Evolutionary conservation across 2,113 vertebrate species (phyloP).

Genomic region (Gymnogyps californianus): DNA sequence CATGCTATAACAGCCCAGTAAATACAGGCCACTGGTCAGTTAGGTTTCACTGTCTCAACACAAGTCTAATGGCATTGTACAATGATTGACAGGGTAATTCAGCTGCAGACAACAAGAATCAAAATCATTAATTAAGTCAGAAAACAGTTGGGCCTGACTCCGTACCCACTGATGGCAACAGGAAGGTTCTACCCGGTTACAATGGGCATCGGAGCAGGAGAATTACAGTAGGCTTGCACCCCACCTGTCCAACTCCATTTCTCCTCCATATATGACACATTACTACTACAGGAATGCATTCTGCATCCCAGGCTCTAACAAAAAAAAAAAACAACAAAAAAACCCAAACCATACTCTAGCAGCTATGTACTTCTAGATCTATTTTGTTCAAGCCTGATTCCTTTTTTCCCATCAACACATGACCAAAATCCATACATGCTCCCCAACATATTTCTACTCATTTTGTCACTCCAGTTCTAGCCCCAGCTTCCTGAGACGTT

Average conservation of each 20-base stretch:
- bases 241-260: background rate
- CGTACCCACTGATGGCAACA: rapidly evolving
- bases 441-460: background rate
- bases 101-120: background rate
- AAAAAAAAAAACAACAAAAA: background rate
- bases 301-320: background rate
- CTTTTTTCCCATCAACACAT: background rate
- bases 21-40: background rate
- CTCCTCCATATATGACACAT: background rate
- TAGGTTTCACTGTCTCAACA: background rate
- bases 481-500: background rate
- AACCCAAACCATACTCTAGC: background rate
- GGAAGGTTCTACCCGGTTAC: background rate
- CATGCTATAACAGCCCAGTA: rapidly evolving
- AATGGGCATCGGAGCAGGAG: rapidly evolving
- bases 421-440: background rate
- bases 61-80: background rate
- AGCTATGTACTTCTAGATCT: background rate
- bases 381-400: background rate
- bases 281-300: background rate
- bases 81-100: background rate
- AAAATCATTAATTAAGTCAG: background rate
- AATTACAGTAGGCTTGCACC: background rate
- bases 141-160: background rate
- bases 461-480: background rate